Percentiles rank a stretch among this genome's conserved stretches.
These are phyloP conservation scores for Enteromius mattozi DNA, from an alignment of 2,797 vertebrate species.

Conservation along the genomic window DNA sequence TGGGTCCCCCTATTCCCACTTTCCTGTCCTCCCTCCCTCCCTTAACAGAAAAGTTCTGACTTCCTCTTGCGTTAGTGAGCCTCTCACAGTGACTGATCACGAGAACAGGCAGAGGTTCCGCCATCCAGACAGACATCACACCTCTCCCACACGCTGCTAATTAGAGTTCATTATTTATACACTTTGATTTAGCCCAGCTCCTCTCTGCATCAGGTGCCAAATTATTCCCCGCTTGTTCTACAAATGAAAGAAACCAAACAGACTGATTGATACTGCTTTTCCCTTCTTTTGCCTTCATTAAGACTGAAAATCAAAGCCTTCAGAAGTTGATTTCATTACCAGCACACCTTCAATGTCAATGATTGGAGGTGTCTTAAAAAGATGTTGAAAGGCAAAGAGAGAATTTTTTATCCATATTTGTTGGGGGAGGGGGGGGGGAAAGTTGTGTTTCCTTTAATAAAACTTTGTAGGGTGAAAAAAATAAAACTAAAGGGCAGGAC, in stretches of 20 bases:
- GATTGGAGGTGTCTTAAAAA: constrained; percentile 41
- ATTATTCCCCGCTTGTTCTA: constrained; percentile 74
- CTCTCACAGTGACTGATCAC: constrained; percentile 70
- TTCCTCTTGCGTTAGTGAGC: constrained; percentile 70
- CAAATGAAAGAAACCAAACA: constrained; percentile 78
- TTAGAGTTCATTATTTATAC: constrained; percentile 85
- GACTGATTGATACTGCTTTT: constrained; percentile 78
- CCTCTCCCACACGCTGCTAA: constrained; percentile 79
- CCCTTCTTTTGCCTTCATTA: constrained; percentile 58
- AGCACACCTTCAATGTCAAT: constrained; percentile 58
- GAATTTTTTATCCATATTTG: constrained; percentile 27
- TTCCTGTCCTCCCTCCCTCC: constrained; percentile 42
- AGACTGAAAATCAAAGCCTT: constrained; percentile 76
- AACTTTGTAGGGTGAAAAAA: background rate
- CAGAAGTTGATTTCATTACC: constrained; percentile 70
- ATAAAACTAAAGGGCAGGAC: background rate
- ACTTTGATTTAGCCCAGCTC: constrained; percentile 80
- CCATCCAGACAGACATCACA: constrained; percentile 77
- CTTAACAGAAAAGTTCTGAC: constrained; percentile 69
- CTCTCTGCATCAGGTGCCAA: constrained; percentile 73
- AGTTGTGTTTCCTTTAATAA: constrained; percentile 9
- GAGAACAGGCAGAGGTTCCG: constrained; percentile 75
- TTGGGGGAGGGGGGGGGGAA: background rate
- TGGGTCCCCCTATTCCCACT: constrained; percentile 66
- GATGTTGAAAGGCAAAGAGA: constrained; percentile 19